Conservation (phyloP, 2,797 vertebrate species). For the Apodemus agrarius region DNA sequence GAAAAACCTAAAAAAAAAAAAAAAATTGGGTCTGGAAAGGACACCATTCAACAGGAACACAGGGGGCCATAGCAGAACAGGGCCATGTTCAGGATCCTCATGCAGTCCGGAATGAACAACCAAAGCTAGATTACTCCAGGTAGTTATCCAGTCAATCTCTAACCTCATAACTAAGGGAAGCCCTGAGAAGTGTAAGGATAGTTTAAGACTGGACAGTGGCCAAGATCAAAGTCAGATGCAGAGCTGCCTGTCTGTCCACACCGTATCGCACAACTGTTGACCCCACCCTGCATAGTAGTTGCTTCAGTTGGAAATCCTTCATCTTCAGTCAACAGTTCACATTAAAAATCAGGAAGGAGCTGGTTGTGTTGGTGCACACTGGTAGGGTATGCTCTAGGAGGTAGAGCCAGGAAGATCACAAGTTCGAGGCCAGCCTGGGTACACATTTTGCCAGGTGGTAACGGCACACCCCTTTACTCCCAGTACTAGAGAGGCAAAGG, state of each 20-base stretch:
- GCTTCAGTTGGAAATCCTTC: not conserved
- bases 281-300: not conserved
- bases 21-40: too few species aligned
- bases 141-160: not conserved
- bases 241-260: not conserved
- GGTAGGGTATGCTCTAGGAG: not conserved
- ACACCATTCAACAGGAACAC: not conserved
- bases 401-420: not conserved
- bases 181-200: not conserved
- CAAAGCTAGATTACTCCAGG: not conserved
- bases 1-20: too few species aligned
- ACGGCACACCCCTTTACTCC: not conserved
- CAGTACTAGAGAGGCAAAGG: not conserved
- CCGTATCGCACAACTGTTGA: not conserved
- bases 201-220: not conserved
- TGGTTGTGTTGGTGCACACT: not conserved
- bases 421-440: not conserved
- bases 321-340: not conserved
- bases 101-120: not conserved
- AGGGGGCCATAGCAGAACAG: not conserved
- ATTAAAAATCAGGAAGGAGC: not conserved
- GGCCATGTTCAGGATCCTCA: not conserved
- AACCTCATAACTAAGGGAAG: constrained; percentile 9
- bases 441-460: not conserved
- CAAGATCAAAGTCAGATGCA: not conserved